Base-by-base conservation (phyloP, 2,113 vertebrate species). In the Saimiri boliviensis region DNA sequence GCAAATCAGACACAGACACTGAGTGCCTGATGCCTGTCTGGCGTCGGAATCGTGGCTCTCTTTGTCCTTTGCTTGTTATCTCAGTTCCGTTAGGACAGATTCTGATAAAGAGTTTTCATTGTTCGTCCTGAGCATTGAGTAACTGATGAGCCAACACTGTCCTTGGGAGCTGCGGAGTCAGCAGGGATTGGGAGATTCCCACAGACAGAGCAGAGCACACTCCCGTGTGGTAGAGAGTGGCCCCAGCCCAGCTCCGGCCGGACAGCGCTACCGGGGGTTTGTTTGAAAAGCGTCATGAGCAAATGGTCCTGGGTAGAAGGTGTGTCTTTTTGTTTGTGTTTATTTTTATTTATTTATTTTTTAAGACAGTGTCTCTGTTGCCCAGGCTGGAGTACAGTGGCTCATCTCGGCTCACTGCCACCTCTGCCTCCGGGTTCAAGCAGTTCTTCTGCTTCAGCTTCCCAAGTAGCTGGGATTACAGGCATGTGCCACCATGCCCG, bases 41-140 rank as follows among this genome's bases (percentile, higher is more conserved):
- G 47, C 14, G 2, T 13, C 2, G 0, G 42, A 6, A 4, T 35
- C 0, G 2, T 25, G 49, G 23, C 14, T 4, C 52, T 56, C 45
- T 87, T 5, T 54, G 82, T 45, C 23, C 14, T 19, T 71, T 37
- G 56, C 56, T 56, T 56, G 20, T 23, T 56, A 13, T 95, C 30
- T 12, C 66, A 49, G 30, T 56, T 52, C 37, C 25, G 6, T 40
- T n/a, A 30, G 70, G 42, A 25, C 19, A 40, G 25, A 58, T 42
- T 73, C 17, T 23, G 52, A 30, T 30, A 32, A 32, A 40, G 45
- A 1, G 12, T 27, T 82, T 88, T 45, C 60, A 3, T 45, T 84
- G 8, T 42, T 71, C 73, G 3, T 94, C 37, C 77, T 37, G 45
- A n/a, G 21, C 42, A 37, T 86, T 14, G 19, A 42, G 17, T 40